Conservation (phyloP, 2,797 vertebrate species). For the Chromobotia macracanthus region DNA sequence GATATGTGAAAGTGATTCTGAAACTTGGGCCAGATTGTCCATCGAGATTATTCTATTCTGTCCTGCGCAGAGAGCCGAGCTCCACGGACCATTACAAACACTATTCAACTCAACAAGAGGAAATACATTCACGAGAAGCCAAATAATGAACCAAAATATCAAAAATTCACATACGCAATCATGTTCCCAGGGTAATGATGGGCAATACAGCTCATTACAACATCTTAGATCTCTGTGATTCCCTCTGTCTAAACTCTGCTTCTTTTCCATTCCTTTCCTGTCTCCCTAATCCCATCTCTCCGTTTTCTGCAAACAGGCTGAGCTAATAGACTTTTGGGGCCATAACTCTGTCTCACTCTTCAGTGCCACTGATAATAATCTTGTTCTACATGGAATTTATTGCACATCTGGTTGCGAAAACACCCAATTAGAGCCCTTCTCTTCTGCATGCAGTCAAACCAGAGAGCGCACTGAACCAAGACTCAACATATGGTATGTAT, state of each 20-base stretch:
- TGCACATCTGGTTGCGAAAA: conserved; percentile 63
- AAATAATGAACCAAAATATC: conserved; percentile 44
- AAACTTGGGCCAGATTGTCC: background rate
- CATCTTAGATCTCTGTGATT: conserved; percentile 37
- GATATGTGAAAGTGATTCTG: conserved; percentile 36
- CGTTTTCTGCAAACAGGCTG: conserved; percentile 11
- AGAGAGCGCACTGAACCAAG: conserved; percentile 56
- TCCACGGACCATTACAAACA: conserved; percentile 43
- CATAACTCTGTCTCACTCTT: conserved; percentile 47
- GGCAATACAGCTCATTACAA: too few relatives aligned
- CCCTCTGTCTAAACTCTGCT: conserved; percentile 33
- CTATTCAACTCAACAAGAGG: conserved; percentile 40
- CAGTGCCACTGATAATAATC: conserved; percentile 55
- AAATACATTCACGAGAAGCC: conserved; percentile 49
- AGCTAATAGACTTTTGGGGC: conserved; percentile 47
- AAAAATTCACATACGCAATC: conserved; percentile 14
- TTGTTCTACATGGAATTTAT: conserved; percentile 61
- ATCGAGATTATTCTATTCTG: conserved; percentile 1
- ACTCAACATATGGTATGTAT: conserved; percentile 57
- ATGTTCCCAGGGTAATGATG: conserved; percentile 35
- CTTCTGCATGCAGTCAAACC: conserved; percentile 59
- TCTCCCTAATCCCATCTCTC: conserved; percentile 38
- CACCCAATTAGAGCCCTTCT: conserved; percentile 60
- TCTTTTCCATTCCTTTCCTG: background rate
- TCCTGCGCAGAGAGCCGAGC: conserved; percentile 19